Percentiles rank a stretch among this genome's conserved stretches.
Evolutionary conservation across 1,140 invertebrate genomes (phyloP).

Genomic region (Diorhabda sublineata): DNA sequence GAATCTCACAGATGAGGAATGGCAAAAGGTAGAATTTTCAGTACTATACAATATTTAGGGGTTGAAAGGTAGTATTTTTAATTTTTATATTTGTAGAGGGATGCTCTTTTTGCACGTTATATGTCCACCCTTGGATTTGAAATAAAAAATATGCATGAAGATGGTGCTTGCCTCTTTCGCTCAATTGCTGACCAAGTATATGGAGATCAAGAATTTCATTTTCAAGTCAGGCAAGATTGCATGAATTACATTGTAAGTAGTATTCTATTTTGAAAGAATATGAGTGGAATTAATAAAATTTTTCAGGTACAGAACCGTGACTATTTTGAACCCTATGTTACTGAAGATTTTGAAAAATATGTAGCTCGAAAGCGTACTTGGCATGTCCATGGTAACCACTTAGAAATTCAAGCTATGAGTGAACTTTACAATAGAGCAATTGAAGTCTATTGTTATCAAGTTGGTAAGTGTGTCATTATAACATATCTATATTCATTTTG

Average conservation of each 20-base stretch:
- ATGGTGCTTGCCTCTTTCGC: conserved; percentile 90
- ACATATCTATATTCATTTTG: conserved; percentile 8
- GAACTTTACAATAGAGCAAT: conserved; percentile 92
- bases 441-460: conserved; percentile 86
- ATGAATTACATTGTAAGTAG: conserved; percentile 88
- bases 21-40: conserved; percentile 37
- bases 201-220: conserved; percentile 91
- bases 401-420: conserved; percentile 91
- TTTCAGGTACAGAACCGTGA: conserved; percentile 77
- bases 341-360: conserved; percentile 87
- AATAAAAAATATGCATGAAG: conserved; percentile 86
- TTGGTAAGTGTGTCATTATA: conserved; percentile 52
- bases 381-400: conserved; percentile 87
- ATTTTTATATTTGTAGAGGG: conserved; percentile 37
- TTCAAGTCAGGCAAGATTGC: conserved; percentile 76
- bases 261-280: conserved; percentile 8
- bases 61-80: conserved; percentile 56
- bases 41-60: no score
- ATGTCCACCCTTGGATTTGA: conserved; percentile 72
- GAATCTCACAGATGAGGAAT: conserved; percentile 43
- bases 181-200: conserved; percentile 91
- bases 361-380: conserved; percentile 74
- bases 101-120: conserved; percentile 62
- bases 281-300: conserved; percentile 6
- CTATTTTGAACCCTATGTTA: conserved; percentile 90